Percentiles rank a stretch among this genome's conserved stretches.
Evolutionary conservation across 2,888 invertebrate species (phyloP).

Genomic region (Tenthredo amoena): DNA sequence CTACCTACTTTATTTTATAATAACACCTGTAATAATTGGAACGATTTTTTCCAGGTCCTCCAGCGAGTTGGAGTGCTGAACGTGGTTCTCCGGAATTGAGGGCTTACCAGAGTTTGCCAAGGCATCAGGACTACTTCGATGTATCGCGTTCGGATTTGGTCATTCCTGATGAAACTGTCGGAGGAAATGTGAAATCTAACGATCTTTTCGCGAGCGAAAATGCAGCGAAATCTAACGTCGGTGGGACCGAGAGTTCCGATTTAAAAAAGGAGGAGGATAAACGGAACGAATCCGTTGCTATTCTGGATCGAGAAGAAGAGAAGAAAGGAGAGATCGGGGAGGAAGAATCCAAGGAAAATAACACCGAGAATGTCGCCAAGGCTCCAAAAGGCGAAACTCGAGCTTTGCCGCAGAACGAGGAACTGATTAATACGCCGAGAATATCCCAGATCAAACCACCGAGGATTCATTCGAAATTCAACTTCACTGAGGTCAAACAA

Average conservation of each 20-base stretch:
- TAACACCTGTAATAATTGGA: neutral
- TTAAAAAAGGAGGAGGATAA: neutral
- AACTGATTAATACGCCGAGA: conserved; percentile 56
- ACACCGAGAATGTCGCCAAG: neutral
- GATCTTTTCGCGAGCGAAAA: conserved; percentile 29
- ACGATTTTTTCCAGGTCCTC: conserved; percentile 77
- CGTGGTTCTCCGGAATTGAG: conserved; percentile 81
- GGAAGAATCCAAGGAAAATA: conserved; percentile 52
- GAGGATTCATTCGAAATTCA: conserved; percentile 66
- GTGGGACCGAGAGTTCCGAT: conserved; percentile 40
- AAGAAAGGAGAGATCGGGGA: conserved; percentile 59
- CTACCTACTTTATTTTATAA: neutral
- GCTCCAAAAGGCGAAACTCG: neutral
- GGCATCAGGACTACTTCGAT: conserved; percentile 79
- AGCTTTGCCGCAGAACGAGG: neutral
- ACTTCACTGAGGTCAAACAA: conserved; percentile 61
- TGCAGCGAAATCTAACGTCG: conserved; percentile 14
- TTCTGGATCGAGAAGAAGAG: conserved; percentile 37
- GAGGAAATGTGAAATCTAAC: conserved; percentile 47
- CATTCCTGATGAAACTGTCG: conserved; percentile 31
- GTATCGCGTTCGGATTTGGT: neutral
- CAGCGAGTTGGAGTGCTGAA: conserved; percentile 78
- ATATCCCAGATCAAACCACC: conserved; percentile 71
- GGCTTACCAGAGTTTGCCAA: conserved; percentile 82
- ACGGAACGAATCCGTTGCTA: neutral